A percentile compares a stretch with the other conserved stretches of the same genome.
Conservation (phyloP, 1,140 invertebrate species). For the Lucilia sericata region DNA sequence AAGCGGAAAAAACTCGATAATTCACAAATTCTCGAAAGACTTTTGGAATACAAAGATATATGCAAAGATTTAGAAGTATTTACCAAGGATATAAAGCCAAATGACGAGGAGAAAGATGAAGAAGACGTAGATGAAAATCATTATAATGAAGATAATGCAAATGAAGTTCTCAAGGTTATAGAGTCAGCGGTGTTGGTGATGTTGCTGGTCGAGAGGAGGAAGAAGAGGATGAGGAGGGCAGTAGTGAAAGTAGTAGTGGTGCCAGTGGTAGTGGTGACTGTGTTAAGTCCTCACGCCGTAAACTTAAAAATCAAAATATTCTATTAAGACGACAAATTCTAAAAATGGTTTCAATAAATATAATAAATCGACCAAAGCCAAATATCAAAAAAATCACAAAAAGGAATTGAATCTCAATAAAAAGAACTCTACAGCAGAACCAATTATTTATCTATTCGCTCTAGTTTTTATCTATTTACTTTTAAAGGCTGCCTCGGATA, state of each 20-base stretch:
- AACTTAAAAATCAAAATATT: slow-evolving; percentile 42
- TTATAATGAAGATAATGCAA: background rate
- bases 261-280: background rate
- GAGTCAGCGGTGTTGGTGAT: background rate
- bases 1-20: slow-evolving; percentile 16
- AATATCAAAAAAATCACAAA: slow-evolving; percentile 49
- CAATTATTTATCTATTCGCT: slow-evolving; percentile 64
- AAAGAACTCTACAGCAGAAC: slow-evolving; percentile 58
- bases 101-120: slow-evolving; percentile 34
- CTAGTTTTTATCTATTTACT: slow-evolving; percentile 63
- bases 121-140: background rate
- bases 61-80: slow-evolving; percentile 52
- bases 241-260: background rate
- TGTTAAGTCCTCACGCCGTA: background rate
- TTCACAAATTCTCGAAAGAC: background rate
- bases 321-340: slow-evolving; percentile 20
- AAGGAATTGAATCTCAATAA: slow-evolving; percentile 50
- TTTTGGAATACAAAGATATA: slow-evolving; percentile 41
- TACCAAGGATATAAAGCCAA: slow-evolving; percentile 44
- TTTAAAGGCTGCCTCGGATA: slow-evolving; percentile 62
- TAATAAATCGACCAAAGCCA: slow-evolving; percentile 45
- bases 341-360: slow-evolving; percentile 46
- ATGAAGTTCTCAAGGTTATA: background rate
- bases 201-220: background rate
- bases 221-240: too few species aligned